Conservation (phyloP, 1,140 invertebrate genomes). For the Lycorma delicatula region DNA sequence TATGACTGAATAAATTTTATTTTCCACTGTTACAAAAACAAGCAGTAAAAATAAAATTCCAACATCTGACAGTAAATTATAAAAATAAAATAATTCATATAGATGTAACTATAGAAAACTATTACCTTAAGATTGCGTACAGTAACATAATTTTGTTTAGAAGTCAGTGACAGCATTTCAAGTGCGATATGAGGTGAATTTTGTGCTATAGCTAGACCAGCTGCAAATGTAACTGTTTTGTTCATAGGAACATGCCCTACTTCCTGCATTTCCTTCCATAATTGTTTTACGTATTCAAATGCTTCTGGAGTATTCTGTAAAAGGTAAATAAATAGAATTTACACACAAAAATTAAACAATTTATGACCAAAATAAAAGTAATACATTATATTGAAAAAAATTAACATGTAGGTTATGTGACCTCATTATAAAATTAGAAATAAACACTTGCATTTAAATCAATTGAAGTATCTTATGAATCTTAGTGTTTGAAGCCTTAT, state of each 20-base stretch:
- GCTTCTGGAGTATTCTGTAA: slow-evolving; percentile 59
- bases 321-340: slow-evolving; percentile 26
- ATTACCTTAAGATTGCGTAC: slow-evolving; percentile 56
- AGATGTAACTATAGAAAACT: background rate
- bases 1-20: background rate
- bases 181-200: slow-evolving; percentile 53
- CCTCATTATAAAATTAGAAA: too few species aligned
- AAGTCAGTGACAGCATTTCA: slow-evolving; percentile 48
- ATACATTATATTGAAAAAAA: too few species aligned
- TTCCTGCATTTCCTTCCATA: slow-evolving; percentile 48
- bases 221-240: slow-evolving; percentile 50
- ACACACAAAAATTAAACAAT: background rate
- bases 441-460: too few species aligned
- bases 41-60: background rate
- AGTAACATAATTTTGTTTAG: slow-evolving; percentile 51
- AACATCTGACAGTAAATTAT: background rate
- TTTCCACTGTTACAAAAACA: background rate
- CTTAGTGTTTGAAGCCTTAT: too few species aligned
- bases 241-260: slow-evolving; percentile 46
- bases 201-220: slow-evolving; percentile 56
- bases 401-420: background rate
- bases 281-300: slow-evolving; percentile 50
- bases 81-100: background rate
- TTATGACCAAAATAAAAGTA: too few species aligned
- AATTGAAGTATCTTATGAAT: too few species aligned